Evolutionary conservation across 2,113 vertebrate genomes (phyloP).

Genomic region (Oreochromis niloticus): DNA sequence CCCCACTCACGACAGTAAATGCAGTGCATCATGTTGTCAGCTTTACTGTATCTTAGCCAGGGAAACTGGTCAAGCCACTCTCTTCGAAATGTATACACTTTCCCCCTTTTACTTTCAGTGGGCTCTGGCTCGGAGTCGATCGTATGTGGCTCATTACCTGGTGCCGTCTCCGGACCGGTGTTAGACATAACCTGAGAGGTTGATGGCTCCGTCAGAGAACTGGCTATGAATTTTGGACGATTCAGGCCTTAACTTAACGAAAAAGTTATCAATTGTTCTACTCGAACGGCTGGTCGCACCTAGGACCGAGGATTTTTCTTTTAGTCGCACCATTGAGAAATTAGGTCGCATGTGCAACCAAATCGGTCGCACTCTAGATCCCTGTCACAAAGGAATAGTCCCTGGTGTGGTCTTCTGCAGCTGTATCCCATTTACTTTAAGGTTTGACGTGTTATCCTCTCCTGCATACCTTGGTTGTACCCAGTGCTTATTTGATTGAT

Average conservation of each 20-base stretch:
- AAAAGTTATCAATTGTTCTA: not conserved
- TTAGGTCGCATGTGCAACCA: not conserved
- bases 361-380: not conserved
- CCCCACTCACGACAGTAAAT: accelerated
- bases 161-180: not conserved
- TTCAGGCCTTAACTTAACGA: accelerated
- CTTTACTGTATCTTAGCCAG: not conserved
- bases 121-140: accelerated
- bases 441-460: not conserved
- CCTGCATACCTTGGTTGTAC: not conserved
- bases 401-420: not conserved
- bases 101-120: not conserved
- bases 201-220: not conserved
- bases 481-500: not conserved
- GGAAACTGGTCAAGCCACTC: not conserved
- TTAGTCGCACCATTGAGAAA: not conserved
- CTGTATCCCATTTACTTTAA: not conserved
- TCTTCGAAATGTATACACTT: not conserved
- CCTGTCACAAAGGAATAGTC: not conserved
- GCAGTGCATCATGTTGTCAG: not conserved
- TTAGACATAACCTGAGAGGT: not conserved
- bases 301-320: not conserved
- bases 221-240: not conserved
- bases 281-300: not conserved
- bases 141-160: not conserved